Conservation (phyloP, 2,888 invertebrate species). For the Drosophila emarginata region DNA sequence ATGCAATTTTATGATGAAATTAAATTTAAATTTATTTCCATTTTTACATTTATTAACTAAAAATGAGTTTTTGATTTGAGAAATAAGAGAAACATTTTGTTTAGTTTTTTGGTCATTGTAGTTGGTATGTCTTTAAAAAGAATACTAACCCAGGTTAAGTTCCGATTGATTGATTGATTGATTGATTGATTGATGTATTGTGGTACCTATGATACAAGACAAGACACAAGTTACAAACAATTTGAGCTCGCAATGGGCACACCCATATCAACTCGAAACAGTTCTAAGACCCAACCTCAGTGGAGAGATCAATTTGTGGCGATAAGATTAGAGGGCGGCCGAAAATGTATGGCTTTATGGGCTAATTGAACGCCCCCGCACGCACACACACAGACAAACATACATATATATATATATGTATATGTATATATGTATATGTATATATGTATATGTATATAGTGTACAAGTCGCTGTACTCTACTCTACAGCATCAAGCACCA, state of each 20-base stretch:
- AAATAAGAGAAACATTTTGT: too few species aligned
- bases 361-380: conserved; percentile 7
- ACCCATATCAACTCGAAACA: conserved; percentile 27
- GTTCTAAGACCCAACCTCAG: conserved; percentile 37
- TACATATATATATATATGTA: too few species aligned
- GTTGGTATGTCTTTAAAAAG: background rate
- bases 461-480: conserved; percentile 4
- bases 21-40: too few species aligned
- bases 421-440: too few species aligned
- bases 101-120: background rate
- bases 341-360: conserved; percentile 9
- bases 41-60: too few species aligned
- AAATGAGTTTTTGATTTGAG: too few species aligned
- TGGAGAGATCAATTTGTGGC: conserved; percentile 56
- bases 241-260: conserved; percentile 18
- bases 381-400: background rate
- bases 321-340: conserved; percentile 74
- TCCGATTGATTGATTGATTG: background rate
- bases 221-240: conserved; percentile 1
- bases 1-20: too few species aligned
- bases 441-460: too few species aligned
- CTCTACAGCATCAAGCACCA: background rate
- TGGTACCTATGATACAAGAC: background rate
- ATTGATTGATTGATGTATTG: conserved; percentile 8
- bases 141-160: background rate